Percentiles rank a stretch among this genome's conserved stretches.
These are phyloP conservation scores for Onychomys arenicola DNA, from an alignment of 2,797 vertebrate species.

Conservation along the genomic window DNA sequence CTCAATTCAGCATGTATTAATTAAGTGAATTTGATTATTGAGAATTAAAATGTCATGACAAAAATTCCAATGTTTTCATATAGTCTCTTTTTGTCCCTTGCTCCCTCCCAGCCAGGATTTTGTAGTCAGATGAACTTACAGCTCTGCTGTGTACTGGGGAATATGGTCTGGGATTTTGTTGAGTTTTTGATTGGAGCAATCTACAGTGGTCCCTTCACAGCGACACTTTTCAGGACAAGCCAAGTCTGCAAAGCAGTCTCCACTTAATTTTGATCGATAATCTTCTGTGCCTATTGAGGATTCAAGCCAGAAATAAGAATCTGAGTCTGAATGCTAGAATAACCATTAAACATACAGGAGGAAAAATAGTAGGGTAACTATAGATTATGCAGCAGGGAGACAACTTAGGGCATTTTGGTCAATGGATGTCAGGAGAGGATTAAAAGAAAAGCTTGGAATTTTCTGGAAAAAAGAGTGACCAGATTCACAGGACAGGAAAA, in stretches of 20 bases:
- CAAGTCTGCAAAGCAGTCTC: slow-evolving; percentile 98
- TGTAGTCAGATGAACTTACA: slow-evolving; percentile 91
- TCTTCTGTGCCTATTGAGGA: slow-evolving; percentile 96
- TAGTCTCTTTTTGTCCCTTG: background rate
- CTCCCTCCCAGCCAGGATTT: background rate
- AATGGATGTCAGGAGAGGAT: slow-evolving; percentile 88
- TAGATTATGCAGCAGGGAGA: slow-evolving; percentile 84
- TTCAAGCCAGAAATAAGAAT: slow-evolving; percentile 84
- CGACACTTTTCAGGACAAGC: slow-evolving; percentile 98
- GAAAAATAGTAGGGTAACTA: slow-evolving; percentile 80
- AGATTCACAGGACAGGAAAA: slow-evolving; percentile 87
- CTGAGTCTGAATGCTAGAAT: slow-evolving; percentile 78
- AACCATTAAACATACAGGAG: slow-evolving; percentile 68
- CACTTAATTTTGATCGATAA: slow-evolving; percentile 97
- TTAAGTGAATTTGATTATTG: background rate
- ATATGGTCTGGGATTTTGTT: slow-evolving; percentile 97
- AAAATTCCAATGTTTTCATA: background rate
- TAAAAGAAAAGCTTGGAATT: slow-evolving; percentile 87
- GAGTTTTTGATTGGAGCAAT: slow-evolving; percentile 99
- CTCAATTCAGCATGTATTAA: background rate
- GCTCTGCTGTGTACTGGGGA: slow-evolving; percentile 97
- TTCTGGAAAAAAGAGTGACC: slow-evolving; percentile 86
- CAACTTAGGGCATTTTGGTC: slow-evolving; percentile 86
- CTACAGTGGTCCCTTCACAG: slow-evolving; percentile 98
- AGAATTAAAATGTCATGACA: slow-evolving; percentile 64